These are phyloP conservation scores for Decapterus maruadsi DNA, from an alignment of 2,797 vertebrate species.

Conservation along the genomic window DNA sequence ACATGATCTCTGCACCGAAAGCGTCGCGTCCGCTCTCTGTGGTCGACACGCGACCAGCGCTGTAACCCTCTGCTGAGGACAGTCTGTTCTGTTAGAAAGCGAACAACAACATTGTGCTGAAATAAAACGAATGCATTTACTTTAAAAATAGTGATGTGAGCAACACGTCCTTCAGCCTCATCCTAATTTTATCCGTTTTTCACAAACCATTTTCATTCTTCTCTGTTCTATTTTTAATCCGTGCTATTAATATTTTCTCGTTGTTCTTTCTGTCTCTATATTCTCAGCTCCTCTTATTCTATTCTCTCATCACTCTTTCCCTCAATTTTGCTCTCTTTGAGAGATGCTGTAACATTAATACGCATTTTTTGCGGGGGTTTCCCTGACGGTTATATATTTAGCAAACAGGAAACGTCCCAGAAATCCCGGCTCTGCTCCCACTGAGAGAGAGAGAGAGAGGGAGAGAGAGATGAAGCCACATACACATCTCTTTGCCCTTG, in stretches of 20 bases:
- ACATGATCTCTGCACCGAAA: not conserved
- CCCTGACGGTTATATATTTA: slow-evolving; percentile 67
- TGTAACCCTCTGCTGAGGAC: not conserved
- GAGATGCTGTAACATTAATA: slow-evolving; percentile 11
- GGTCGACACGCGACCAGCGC: not conserved
- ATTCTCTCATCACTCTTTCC: slow-evolving; percentile 15
- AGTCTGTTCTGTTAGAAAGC: not conserved
- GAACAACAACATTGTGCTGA: not conserved
- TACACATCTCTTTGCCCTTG: slow-evolving; percentile 59
- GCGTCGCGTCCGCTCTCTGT: not conserved
- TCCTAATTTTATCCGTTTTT: not conserved
- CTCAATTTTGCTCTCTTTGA: slow-evolving; percentile 12
- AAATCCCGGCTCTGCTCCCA: slow-evolving; percentile 49
- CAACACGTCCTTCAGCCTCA: not conserved
- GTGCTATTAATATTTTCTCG: not conserved
- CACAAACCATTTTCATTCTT: not conserved
- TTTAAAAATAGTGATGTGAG: not conserved
- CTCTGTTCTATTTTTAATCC: not conserved
- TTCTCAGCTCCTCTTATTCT: not conserved
- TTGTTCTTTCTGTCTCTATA: not conserved
- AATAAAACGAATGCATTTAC: not conserved
- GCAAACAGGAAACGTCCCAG: slow-evolving; percentile 73
- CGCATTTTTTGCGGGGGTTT: slow-evolving; percentile 63
- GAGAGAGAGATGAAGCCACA: slow-evolving; percentile 23
- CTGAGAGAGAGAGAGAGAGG: slow-evolving; percentile 26